Percentiles rank a stretch among this genome's conserved stretches.
These are phyloP conservation scores for Philopedon plagiatum DNA, from an alignment of 2,888 invertebrate species.

Conservation along the genomic window DNA sequence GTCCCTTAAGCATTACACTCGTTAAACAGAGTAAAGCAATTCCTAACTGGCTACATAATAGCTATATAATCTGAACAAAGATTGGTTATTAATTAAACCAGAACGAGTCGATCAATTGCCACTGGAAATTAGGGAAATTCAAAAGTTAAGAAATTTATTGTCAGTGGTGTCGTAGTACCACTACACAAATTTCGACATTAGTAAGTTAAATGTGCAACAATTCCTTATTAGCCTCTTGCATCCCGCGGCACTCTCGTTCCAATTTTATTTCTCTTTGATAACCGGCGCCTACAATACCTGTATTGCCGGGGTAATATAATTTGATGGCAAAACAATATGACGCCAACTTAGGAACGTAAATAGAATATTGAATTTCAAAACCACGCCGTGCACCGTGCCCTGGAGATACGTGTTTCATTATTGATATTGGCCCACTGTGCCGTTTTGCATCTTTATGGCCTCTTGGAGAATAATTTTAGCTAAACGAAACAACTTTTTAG, in stretches of 20 bases:
- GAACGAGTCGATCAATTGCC: no score
- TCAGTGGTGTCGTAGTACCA: no score
- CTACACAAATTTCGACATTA: no score
- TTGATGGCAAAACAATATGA: conserved; percentile 14
- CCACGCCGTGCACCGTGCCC: not conserved
- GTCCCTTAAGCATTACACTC: no score
- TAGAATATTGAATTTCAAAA: conserved; percentile 14
- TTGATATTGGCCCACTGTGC: conserved; percentile 2
- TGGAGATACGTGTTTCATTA: conserved; percentile 6
- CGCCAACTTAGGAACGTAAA: conserved; percentile 14
- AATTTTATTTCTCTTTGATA: conserved; percentile 5
- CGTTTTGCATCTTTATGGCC: conserved; percentile 5
- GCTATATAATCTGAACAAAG: no score
- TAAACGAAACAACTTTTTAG: not conserved
- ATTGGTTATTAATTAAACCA: no score
- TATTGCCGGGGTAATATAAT: conserved; percentile 11
- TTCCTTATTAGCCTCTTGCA: no score
- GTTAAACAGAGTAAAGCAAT: no score
- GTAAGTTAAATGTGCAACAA: no score
- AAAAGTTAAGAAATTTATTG: no score
- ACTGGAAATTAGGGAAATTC: no score
- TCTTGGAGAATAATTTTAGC: not conserved
- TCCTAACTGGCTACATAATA: no score
- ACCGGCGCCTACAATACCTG: not conserved
- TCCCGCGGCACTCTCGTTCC: not conserved